These are phyloP conservation scores for Eupithecia inturbata DNA, from an alignment of 2,888 invertebrate genomes.

Conservation along the genomic window DNA sequence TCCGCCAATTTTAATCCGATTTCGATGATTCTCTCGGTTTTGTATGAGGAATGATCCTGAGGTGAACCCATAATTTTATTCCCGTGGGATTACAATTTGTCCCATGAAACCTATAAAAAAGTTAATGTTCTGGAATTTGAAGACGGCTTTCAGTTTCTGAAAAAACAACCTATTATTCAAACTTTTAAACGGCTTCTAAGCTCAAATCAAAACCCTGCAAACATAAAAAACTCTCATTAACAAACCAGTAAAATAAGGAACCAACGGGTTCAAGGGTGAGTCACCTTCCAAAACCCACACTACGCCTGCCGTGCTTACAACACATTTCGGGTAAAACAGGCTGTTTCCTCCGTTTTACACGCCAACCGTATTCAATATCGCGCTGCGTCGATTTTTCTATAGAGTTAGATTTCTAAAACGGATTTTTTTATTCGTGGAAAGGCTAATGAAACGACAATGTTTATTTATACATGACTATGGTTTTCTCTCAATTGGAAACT, in stretches of 20 bases:
- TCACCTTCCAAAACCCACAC: conserved; percentile 32
- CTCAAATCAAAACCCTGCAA: conserved; percentile 6
- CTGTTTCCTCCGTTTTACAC: conserved; percentile 65
- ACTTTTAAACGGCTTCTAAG: background rate
- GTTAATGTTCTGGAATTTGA: background rate
- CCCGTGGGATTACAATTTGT: background rate
- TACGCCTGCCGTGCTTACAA: conserved; percentile 57
- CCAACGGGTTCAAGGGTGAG: conserved; percentile 41
- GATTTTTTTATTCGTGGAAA: background rate
- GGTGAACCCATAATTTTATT: no score
- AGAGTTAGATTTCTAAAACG: conserved; percentile 22
- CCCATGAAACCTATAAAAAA: background rate
- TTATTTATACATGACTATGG: no score
- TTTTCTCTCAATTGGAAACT: no score
- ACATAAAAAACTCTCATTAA: conserved; percentile 43
- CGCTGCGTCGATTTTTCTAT: conserved; percentile 31
- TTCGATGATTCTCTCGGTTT: background rate
- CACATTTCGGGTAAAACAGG: conserved; percentile 60
- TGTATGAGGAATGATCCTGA: background rate
- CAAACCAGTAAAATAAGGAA: conserved; percentile 32
- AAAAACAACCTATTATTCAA: background rate
- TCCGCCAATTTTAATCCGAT: background rate
- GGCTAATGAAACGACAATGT: background rate
- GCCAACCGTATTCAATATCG: conserved; percentile 49
- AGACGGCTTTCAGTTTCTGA: background rate